These are phyloP conservation scores for Scylla paramamosain DNA, from an alignment of 1,140 invertebrate genomes.

Conservation along the genomic window DNA sequence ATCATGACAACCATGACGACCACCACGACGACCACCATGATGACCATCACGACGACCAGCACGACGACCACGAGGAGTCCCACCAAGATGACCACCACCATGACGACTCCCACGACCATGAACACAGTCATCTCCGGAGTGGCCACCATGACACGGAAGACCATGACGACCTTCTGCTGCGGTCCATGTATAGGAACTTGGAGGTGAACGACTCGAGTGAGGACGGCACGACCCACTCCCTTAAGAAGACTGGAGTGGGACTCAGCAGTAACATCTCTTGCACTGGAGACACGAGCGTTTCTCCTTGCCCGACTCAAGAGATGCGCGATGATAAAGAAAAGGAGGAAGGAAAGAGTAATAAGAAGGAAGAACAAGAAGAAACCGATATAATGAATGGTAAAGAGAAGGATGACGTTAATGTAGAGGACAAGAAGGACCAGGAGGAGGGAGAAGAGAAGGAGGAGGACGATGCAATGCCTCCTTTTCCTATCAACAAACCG, in stretches of 20 bases:
- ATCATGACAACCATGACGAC: not conserved
- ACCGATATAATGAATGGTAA: not conserved
- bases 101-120: not conserved
- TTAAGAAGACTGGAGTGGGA: not conserved
- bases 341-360: too few species aligned
- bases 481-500: not conserved
- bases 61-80: not conserved
- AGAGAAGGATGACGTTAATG: not conserved
- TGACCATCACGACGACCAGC: conserved; percentile 27
- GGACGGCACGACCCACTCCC: not conserved
- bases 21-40: not conserved
- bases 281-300: not conserved
- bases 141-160: not conserved
- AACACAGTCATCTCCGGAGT: not conserved
- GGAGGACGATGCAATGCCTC: not conserved
- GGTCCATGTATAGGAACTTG: not conserved
- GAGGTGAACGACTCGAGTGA: not conserved
- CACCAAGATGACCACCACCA: conserved; percentile 36
- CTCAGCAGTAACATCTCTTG: not conserved
- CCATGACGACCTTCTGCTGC: not conserved
- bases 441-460: too few species aligned
- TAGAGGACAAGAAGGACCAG: not conserved
- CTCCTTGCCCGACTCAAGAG: not conserved
- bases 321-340: not conserved
- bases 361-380: not conserved